These are phyloP conservation scores for Blera fallax DNA, from an alignment of 2,888 invertebrate genomes.

Conservation along the genomic window DNA sequence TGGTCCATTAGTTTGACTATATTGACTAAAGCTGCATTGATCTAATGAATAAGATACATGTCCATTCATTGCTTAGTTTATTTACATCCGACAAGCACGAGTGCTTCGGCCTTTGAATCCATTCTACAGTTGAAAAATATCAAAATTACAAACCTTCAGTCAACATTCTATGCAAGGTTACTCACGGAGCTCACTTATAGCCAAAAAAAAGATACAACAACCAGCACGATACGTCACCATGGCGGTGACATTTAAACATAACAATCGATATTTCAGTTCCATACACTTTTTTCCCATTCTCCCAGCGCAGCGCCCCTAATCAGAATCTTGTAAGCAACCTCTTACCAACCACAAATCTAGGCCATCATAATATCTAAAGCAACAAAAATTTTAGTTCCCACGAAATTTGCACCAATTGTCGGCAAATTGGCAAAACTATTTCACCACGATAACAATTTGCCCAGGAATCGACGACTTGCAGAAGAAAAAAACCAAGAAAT, in stretches of 20 bases:
- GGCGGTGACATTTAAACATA: constrained; percentile 3
- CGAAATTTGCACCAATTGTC: constrained; percentile 61
- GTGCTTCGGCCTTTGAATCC: too few species aligned
- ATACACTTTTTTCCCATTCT: background rate
- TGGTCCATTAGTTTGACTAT: too few species aligned
- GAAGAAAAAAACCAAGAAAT: background rate
- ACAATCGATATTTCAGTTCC: background rate
- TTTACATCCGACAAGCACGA: too few species aligned
- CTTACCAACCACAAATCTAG: constrained; percentile 29
- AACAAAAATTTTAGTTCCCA: constrained; percentile 46
- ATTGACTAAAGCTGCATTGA: too few species aligned
- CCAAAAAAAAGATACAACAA: too few species aligned
- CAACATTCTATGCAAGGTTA: too few species aligned
- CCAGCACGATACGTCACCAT: too few species aligned
- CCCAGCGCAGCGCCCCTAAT: background rate
- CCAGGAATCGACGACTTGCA: background rate
- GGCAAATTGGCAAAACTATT: constrained; percentile 56
- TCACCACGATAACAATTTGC: constrained; percentile 37
- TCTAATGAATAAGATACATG: too few species aligned
- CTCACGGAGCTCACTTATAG: too few species aligned
- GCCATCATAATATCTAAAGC: constrained; percentile 28
- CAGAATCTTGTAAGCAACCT: background rate
- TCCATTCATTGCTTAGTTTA: too few species aligned
- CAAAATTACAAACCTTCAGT: too few species aligned
- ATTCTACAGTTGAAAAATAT: too few species aligned